Base-by-base conservation (phyloP, 2,888 invertebrate species). In the Dicranocentrus wangi region DNA sequence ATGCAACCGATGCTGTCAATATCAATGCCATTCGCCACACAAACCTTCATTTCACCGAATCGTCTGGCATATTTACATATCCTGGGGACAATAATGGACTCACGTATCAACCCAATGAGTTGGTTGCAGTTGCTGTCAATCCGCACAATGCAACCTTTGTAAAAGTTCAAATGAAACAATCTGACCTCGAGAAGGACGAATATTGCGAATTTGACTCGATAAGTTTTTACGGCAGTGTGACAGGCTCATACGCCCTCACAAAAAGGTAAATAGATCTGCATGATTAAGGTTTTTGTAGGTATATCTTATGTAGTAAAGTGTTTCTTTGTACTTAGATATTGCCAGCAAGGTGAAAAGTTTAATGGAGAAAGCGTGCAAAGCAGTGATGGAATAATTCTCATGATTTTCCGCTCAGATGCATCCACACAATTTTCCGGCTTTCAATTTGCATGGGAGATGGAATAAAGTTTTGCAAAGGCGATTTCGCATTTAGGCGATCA, bases 361-460 rank as follows among this genome's bases (percentile, higher is more conserved):
- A 25, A 28, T 28, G 72, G 28, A 39, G 79, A 80, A 53, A 47
- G 60, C 13, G 43, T 81, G 15, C 75, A 61, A 39, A 80, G 82
- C 15, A 70, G 53, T 25, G 84, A 84, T 47, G 81, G 81, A 21
- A 60, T 61, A 51, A 81, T 77, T 61, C 28, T 84, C 1, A 55
- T 82, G 2, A 69, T 71, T 23, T 82, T 84, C 28, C 60, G 68
- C n/a, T 81, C 80, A 0, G 84, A 84, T 42, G 55, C 66, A 0
- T 81, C 82, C 7, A 81, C 76, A 8, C 82, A 82, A 27, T 84
- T 82, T 72, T 77, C 69, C 7, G 84, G 84, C 8, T 84, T 84
- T 66, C 68, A 81, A 19, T 84, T 84, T 53, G 28, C 80, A 7
- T 84, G 84, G 84, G 72, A 78, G 60, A 23, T 47, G 1, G 76